These are phyloP conservation scores for Mayetiola destructor DNA, from an alignment of 2,888 invertebrate species.

Conservation along the genomic window DNA sequence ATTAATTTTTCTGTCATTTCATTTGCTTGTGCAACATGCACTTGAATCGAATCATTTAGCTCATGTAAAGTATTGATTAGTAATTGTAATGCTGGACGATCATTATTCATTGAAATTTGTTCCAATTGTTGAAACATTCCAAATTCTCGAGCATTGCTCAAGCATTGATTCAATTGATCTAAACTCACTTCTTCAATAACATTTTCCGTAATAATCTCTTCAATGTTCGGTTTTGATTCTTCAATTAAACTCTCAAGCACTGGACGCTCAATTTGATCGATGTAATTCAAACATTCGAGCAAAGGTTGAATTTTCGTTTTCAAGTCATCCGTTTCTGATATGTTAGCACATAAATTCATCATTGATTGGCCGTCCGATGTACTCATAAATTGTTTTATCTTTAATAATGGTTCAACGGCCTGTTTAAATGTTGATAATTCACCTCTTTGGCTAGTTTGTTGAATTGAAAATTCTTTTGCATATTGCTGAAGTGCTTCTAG, in stretches of 20 bases:
- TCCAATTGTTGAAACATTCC: slow-evolving; percentile 31
- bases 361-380: background rate
- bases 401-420: slow-evolving; percentile 16
- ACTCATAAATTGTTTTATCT: slow-evolving; percentile 17
- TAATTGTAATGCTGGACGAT: slow-evolving; percentile 16
- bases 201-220: slow-evolving; percentile 23
- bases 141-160: slow-evolving; percentile 35
- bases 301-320: background rate
- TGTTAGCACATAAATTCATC: background rate
- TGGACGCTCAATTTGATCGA: background rate
- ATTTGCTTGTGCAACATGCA: background rate
- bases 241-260: background rate
- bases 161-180: slow-evolving; percentile 30
- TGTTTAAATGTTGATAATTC: slow-evolving; percentile 17
- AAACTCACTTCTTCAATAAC: slow-evolving; percentile 19
- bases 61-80: slow-evolving; percentile 23
- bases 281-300: background rate
- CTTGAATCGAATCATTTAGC: slow-evolving; percentile 14
- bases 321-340: slow-evolving; percentile 17
- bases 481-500: slow-evolving; percentile 22
- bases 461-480: background rate
- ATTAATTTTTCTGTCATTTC: slow-evolving; percentile 17
- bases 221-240: background rate
- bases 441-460: slow-evolving; percentile 17
- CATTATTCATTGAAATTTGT: slow-evolving; percentile 19